Evolutionary conservation across 2,888 invertebrate species (phyloP).

Genomic region (Monochamus alternatus): DNA sequence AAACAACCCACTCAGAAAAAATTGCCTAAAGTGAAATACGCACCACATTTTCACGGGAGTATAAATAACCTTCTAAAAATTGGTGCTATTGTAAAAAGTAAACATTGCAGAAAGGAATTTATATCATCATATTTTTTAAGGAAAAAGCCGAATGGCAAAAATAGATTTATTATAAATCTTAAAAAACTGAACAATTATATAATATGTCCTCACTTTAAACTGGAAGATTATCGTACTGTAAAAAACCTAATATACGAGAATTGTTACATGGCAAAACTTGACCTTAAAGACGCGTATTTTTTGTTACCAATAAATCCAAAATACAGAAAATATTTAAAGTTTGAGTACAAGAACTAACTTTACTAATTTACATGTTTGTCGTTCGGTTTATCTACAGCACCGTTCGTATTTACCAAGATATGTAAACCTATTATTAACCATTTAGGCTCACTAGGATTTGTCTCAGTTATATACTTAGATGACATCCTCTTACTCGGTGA

Average conservation of each 20-base stretch:
- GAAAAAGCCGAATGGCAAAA: conserved; percentile 20
- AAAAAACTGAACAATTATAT: conserved; percentile 8
- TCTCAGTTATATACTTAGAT: conserved; percentile 24
- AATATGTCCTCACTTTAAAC: conserved; percentile 9
- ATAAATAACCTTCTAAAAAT: background rate
- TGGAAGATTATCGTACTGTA: conserved; percentile 11
- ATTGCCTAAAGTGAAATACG: too few species aligned
- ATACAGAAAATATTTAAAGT: conserved; percentile 34
- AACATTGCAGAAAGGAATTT: conserved; percentile 21
- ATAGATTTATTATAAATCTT: conserved; percentile 14
- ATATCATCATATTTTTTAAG: conserved; percentile 35
- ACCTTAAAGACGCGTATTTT: conserved; percentile 30
- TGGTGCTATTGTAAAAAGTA: conserved; percentile 3
- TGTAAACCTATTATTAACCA: conserved; percentile 10
- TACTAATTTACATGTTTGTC: conserved; percentile 36
- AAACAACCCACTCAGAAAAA: background rate
- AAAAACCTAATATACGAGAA: background rate
- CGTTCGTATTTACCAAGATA: conserved; percentile 15
- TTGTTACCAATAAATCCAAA: conserved; percentile 14
- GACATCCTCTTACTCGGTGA: conserved; percentile 26
- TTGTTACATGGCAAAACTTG: conserved; percentile 17
- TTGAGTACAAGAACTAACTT: conserved; percentile 23
- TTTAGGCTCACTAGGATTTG: conserved; percentile 30
- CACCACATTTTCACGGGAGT: background rate
- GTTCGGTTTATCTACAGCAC: conserved; percentile 26